Base-by-base conservation (phyloP, 2,888 invertebrate species). In the Nomada fabriciana region DNA sequence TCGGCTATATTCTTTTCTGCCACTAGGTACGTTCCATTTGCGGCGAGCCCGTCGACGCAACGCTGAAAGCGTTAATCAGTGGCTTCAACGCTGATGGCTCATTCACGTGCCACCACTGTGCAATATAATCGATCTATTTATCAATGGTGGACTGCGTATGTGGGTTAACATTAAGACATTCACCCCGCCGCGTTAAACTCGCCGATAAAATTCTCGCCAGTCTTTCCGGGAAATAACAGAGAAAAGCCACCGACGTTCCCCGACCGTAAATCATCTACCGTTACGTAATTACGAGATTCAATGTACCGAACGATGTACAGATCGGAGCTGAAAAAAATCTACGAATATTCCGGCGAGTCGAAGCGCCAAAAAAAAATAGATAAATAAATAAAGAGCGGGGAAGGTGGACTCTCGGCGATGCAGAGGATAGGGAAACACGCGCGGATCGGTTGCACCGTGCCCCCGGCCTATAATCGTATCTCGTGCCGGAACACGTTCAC, bases 381-480 rank as follows among this genome's bases (percentile, higher is more conserved):
- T 29, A 7, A 5, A 36, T 29, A 36, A 36, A 36, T 36, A 36
- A 7, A 36, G 36, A 36, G 36, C 36, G 36, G 36, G 7, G 60
- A 36, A 36, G 10, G 36, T n/a, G 36, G 36, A 20, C 13, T 18
- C 29, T 3, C 1, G 4, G 15, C 9, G 9, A 9, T 23, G 43
- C 13, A 11, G 7, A 18, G 10, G 47, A 47, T 10, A 57, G 4
- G 43, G 20, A 36, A 64, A 65, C 10, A 29, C 47, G 60, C 20
- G 9, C 43, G 15, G 13, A 50, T 57, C 55, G 57, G 43, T 64
- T 29, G 18, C 57, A 15, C 13, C 67, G 15, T 36, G 29, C 10
- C 25, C 47, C 47, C 29, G 52, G 43, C 59, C 50, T 72, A 50
- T 71, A 72, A 71, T 72, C 72, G 72, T 59, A 65, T 72, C 76